Percentiles rank a stretch among this genome's conserved stretches.
Conservation (phyloP, 2,888 invertebrate species). For the Drosophila neotestacea region DNA sequence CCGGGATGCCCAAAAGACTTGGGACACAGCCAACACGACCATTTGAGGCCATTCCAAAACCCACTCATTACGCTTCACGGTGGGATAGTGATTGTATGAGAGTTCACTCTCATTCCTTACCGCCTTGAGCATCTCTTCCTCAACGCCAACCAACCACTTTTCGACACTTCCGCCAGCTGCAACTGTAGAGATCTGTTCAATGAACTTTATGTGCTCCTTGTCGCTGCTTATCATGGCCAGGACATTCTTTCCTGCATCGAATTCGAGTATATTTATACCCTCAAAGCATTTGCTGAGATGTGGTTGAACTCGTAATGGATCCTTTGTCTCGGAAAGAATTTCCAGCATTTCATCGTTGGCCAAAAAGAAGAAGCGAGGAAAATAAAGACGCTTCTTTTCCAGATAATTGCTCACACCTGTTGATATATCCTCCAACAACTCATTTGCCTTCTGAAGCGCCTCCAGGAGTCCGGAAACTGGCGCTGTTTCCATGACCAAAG, state of each 20-base stretch:
- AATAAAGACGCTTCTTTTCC: constrained; percentile 88
- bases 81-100: constrained; percentile 85
- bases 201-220: constrained; percentile 87
- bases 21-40: constrained; percentile 87
- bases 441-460: constrained; percentile 87
- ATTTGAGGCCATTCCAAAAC: constrained; percentile 88
- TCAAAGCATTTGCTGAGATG: constrained; percentile 90
- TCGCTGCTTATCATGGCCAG: constrained; percentile 87
- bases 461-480: constrained; percentile 89
- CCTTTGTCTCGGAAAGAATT: constrained; percentile 89
- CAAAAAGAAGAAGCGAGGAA: constrained; percentile 91
- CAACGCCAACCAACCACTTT: constrained; percentile 89
- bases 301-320: constrained; percentile 87
- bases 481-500: constrained; percentile 85
- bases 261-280: constrained; percentile 87
- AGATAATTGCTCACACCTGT: constrained; percentile 89
- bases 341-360: constrained; percentile 91
- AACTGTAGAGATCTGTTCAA: constrained; percentile 86
- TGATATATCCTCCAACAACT: constrained; percentile 87
- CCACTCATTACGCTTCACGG: constrained; percentile 86
- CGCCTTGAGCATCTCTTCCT: constrained; percentile 88
- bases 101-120: constrained; percentile 85
- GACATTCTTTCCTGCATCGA: constrained; percentile 86
- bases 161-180: constrained; percentile 88
- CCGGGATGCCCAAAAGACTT: constrained; percentile 89